Percentiles rank a stretch among this genome's conserved stretches.
phyloP scores from a whole-genome alignment of 2,797 vertebrate species.

The Rhadinocentrus ornatus region DNA sequence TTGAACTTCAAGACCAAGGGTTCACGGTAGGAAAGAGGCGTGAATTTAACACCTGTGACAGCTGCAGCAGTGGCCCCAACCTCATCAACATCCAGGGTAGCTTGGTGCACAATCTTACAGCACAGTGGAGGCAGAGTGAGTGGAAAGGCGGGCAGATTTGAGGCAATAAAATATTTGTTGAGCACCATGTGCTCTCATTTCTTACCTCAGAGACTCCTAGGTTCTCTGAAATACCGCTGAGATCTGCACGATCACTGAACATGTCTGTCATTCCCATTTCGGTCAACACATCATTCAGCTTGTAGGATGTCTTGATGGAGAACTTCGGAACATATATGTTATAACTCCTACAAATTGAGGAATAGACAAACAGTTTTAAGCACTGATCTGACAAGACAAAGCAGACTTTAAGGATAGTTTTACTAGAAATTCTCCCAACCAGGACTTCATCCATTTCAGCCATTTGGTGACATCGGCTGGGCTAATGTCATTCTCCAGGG shows the following conservation, averaged over 20 bases:
- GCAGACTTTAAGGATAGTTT: not conserved
- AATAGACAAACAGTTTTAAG: not conserved
- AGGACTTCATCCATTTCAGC: constrained; percentile 65
- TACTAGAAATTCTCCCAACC: constrained; percentile 44
- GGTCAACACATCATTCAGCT: constrained; percentile 66
- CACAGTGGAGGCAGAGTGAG: constrained; percentile 7
- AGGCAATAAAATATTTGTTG: not conserved
- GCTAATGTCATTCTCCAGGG: constrained; percentile 66
- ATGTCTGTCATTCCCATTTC: constrained; percentile 82
- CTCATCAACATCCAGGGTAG: constrained; percentile 89
- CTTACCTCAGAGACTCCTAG: constrained; percentile 76
- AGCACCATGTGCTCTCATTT: not conserved
- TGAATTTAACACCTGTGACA: constrained; percentile 75
- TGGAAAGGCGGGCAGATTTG: not conserved
- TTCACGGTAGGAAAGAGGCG: constrained; percentile 56
- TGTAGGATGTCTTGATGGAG: constrained; percentile 78
- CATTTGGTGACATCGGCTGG: constrained; percentile 75
- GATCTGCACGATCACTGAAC: constrained; percentile 71
- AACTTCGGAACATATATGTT: constrained; percentile 77
- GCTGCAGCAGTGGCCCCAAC: constrained; percentile 84
- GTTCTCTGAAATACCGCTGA: constrained; percentile 75
- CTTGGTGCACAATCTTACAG: constrained; percentile 86
- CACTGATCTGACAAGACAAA: not conserved
- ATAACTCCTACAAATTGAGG: constrained; percentile 45
- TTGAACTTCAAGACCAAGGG: constrained; percentile 81